Percentiles rank a stretch among this genome's conserved stretches.
These are phyloP conservation scores for Rhamphomyia laevipes DNA, from an alignment of 2,888 invertebrate genomes.

Conservation along the genomic window DNA sequence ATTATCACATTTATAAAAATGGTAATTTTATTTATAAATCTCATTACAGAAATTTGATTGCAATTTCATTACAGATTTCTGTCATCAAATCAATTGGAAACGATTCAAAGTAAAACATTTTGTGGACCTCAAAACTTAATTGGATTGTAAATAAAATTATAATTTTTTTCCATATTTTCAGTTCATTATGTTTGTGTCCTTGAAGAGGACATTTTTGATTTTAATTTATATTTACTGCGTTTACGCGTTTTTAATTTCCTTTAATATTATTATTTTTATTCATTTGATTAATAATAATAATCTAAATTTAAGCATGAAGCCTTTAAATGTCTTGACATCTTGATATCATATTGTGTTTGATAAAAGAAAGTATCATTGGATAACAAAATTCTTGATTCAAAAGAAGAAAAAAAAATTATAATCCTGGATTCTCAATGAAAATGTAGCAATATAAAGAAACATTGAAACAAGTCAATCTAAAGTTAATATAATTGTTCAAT, in stretches of 20 bases:
- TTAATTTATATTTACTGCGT: not conserved
- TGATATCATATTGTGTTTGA: conserved; percentile 39
- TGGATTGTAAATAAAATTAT: conserved; percentile 34
- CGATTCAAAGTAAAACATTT: conserved; percentile 38
- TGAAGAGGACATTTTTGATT: not conserved
- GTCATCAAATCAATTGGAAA: conserved; percentile 38
- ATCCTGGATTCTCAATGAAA: no score
- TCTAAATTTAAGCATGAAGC: conserved; percentile 33
- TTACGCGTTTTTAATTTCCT: not conserved
- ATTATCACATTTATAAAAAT: conserved; percentile 38
- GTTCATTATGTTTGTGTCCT: not conserved
- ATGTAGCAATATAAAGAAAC: no score
- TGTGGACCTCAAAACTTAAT: conserved; percentile 36
- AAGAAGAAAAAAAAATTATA: no score
- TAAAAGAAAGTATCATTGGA: conserved; percentile 32
- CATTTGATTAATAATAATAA: conserved; percentile 40
- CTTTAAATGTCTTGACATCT: conserved; percentile 36
- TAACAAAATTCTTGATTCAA: conserved; percentile 31
- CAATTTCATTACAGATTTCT: conserved; percentile 37
- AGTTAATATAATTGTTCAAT: no score
- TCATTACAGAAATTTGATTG: no score
- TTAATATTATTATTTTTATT: conserved; percentile 24
- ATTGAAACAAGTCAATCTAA: no score
- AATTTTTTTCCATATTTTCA: no score
- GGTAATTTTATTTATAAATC: not conserved